phyloP scores from a whole-genome alignment of 2,888 invertebrate species.

The Octodonta nipae region DNA sequence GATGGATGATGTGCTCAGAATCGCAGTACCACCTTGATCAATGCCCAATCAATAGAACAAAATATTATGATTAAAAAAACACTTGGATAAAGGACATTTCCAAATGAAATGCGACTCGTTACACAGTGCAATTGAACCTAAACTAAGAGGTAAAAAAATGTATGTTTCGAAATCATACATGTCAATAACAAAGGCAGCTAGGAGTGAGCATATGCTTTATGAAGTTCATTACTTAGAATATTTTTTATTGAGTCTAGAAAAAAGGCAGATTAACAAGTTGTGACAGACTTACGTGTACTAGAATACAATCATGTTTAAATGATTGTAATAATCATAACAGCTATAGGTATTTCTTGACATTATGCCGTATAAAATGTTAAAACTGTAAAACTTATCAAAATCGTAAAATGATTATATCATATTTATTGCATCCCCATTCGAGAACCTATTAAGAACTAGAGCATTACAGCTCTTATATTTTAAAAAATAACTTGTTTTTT shows the following conservation, averaged over 20 bases:
- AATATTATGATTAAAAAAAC: neutral
- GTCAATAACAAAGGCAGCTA: neutral
- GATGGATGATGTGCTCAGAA: neutral
- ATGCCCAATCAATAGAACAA: neutral
- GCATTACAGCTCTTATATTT: neutral
- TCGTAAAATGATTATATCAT: neutral
- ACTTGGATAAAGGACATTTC: neutral
- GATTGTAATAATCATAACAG: neutral
- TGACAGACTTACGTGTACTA: neutral
- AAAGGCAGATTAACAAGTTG: neutral
- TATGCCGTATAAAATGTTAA: neutral
- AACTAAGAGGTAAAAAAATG: neutral
- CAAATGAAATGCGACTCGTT: neutral
- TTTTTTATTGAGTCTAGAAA: neutral
- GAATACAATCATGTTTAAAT: constrained; percentile 1
- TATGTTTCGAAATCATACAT: neutral
- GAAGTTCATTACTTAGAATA: neutral
- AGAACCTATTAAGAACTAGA: neutral
- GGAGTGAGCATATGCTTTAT: neutral
- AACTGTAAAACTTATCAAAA: neutral
- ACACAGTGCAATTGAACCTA: neutral
- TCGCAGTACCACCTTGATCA: neutral
- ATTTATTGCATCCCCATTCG: neutral
- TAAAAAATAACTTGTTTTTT: neutral
- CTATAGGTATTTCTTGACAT: neutral